Base-by-base conservation (phyloP, 2,888 invertebrate species). In the Lepas anatifera region DNA sequence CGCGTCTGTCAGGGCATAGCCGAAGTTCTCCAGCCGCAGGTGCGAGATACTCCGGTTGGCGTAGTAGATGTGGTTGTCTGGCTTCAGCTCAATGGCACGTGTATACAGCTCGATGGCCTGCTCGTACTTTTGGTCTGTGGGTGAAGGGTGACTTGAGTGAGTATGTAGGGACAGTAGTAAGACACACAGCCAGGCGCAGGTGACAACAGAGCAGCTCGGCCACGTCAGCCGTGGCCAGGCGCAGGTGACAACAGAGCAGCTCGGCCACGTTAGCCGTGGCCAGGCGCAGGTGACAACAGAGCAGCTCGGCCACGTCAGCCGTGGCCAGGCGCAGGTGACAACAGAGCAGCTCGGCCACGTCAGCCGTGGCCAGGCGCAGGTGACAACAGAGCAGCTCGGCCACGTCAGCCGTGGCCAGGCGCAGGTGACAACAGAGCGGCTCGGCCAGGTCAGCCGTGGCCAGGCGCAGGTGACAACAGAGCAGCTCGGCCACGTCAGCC, bases 31-130 rank as follows among this genome's bases (percentile, higher is more conserved):
- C 71, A 89, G 89, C 77, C 92, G 89, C 72, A 99, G 82, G 80
- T 97, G 93, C 29, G 97, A 90, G 83, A 98, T 89, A 83, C 97
- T 96, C 76, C 99, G 86, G 81, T 99, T 99, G 18, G 91, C 95
- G 82, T 87, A 96, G 78, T 90, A 95, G 70, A 93, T 89, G 27
- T 97, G 93, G 78, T 87, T 87, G 70, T 82, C 85, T 22, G 94
- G 90, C 80, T 92, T 89, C 76, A 87, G 83, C 75, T 89, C 89
- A 81, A 96, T 95, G 75, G 96, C 96, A 84, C 90, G 85, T 75
- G 90, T 84, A 76, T 85, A 86, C 75, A 91, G 84, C 73, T 90
- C 89, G 77, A 97, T 94, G 71, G 99, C 96, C 80, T 87, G 85
- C 77, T 88, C 85, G 81, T 91, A 99, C 77, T 91, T 87, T 84